Evolutionary conservation across 2,113 vertebrate genomes (phyloP).

Genomic region (Passer domesticus): DNA sequence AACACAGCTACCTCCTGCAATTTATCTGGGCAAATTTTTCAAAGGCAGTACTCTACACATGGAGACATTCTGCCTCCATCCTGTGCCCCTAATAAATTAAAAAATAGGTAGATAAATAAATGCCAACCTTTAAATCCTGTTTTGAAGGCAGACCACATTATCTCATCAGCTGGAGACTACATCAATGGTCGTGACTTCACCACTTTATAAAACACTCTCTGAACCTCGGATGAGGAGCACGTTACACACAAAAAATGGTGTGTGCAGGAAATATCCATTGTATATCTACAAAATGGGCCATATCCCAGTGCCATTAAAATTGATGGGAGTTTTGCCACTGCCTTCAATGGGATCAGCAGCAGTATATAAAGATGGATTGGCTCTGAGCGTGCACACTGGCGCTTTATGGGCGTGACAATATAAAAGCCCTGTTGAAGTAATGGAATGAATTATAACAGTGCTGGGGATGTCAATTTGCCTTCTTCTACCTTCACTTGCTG

Average conservation of each 20-base stretch:
- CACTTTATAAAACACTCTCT: neutral
- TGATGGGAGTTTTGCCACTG: conserved; percentile 54
- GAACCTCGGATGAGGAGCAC: neutral
- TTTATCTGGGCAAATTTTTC: neutral
- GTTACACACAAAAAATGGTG: neutral
- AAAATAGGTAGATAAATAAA: neutral
- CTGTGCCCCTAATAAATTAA: neutral
- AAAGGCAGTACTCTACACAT: neutral
- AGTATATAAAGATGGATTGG: conserved; percentile 61
- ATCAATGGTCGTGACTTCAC: neutral
- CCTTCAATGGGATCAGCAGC: conserved; percentile 47
- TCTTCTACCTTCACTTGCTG: conserved; percentile 13
- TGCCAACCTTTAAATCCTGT: neutral
- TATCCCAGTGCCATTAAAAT: conserved; percentile 43
- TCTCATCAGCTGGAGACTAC: neutral
- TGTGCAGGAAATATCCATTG: conserved; percentile 36
- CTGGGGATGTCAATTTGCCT: conserved; percentile 49
- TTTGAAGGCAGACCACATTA: neutral
- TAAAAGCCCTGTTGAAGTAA: conserved; percentile 53
- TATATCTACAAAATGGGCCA: conserved; percentile 57
- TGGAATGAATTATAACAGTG: conserved; percentile 52
- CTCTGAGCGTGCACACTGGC: neutral
- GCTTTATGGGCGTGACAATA: conserved; percentile 57
- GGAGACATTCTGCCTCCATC: accelerated
- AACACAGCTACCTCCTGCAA: neutral